Evolutionary conservation across 2,113 vertebrate genomes (phyloP).

Genomic region (Panthera uncia): DNA sequence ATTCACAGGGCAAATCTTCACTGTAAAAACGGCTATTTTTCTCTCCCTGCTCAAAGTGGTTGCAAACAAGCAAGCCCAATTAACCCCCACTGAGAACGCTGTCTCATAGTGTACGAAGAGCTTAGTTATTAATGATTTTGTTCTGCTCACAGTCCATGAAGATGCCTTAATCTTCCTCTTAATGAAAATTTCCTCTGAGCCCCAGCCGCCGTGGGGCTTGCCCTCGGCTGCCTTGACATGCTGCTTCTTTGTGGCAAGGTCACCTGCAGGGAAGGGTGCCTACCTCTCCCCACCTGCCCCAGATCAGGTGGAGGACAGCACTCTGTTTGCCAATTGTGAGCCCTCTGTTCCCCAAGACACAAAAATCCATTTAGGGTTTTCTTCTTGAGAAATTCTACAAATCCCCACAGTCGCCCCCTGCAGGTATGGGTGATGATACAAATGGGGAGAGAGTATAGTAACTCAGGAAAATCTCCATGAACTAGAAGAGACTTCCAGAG

Average conservation of each 20-base stretch:
- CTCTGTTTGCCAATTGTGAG: neutral
- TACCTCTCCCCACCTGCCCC: neutral
- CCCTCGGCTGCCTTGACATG: neutral
- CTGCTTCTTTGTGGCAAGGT: neutral
- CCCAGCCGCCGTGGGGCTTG: fast-evolving
- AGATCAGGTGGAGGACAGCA: fast-evolving
- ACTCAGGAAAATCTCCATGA: neutral
- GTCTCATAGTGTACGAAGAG: neutral
- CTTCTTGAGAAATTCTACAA: neutral
- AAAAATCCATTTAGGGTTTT: too few relatives aligned
- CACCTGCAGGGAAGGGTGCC: neutral
- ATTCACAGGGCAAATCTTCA: neutral
- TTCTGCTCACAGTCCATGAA: neutral
- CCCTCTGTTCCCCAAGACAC: neutral
- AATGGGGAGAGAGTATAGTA: neutral
- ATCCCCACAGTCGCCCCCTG: neutral
- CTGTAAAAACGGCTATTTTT: neutral
- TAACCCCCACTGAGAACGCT: neutral
- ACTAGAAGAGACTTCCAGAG: neutral
- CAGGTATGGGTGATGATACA: neutral
- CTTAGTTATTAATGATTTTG: conserved; percentile 13
- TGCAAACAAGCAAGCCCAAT: conserved; percentile 4
- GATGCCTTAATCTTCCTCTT: neutral
- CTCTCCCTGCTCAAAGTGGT: neutral
- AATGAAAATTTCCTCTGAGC: neutral